Base-by-base conservation (phyloP, 1,140 invertebrate species). In the Sitobion miscanthi region DNA sequence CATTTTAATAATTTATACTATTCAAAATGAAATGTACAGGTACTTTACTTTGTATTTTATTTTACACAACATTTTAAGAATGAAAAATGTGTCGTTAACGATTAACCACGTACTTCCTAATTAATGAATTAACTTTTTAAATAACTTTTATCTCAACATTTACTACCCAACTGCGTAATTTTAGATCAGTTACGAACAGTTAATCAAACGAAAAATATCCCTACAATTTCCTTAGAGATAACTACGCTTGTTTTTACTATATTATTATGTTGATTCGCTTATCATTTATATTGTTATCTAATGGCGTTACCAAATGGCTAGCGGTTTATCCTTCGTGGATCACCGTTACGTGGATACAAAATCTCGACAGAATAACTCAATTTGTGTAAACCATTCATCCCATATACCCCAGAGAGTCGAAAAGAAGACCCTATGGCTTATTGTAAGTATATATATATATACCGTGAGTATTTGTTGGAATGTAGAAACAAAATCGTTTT, bases 341-440 rank as follows among this genome's bases (percentile, higher is more conserved):
- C 54, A 62, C 42, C 25, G 49, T 83, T 83, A 54, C 21, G 49
- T 21, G 77, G 77, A 47, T 93, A 54, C 49, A 38, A 69, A 93
- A 85, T 85, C 82, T 93, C 91, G 35, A 35, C 82, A 83, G 82
- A 93, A 93, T 85, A 93, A 86, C 91, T 93, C 91, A 57, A 93
- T 86, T 93, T 49, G 91, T 85, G 25, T 35, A 54, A 54, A 42
- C 82, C 77, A 52, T 57, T 93, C 89, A 45, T 45, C 88, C 54
- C 49, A 5, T 42, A n/a, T 30, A 30, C 52, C 88, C 91, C 35
- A 23, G 23, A 85, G 91, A 52, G 49, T 85, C 49, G 17, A 85
- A 85, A 91, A 82, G 30, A 91, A 91, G 35, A 54, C 49, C n/a
- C 52, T 23, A 21, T 25, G 42, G 69, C 30, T 91, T 82, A 91